A percentile compares a stretch with the other conserved stretches of the same genome.
phyloP scores from a whole-genome alignment of 2,113 vertebrate genomes.

The Nansenia antarctica region DNA sequence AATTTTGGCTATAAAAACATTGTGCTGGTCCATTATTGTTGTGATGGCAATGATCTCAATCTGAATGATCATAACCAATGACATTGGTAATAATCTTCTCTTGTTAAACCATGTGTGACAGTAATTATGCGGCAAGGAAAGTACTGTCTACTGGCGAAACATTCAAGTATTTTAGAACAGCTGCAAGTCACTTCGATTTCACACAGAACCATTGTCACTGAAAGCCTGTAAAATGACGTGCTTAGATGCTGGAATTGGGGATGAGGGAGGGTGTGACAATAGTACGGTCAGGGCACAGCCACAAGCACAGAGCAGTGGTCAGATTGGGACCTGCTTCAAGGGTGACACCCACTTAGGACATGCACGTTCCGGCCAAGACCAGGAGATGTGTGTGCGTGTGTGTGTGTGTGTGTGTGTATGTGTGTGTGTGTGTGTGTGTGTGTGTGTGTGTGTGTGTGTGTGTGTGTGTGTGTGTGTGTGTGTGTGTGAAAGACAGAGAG shows the following conservation, averaged over 20 bases:
- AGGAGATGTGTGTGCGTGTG: slow-evolving; percentile 58
- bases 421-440: not conserved
- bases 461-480: slow-evolving; percentile 39
- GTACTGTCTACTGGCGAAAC: slow-evolving; percentile 36
- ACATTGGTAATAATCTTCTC: slow-evolving; percentile 2
- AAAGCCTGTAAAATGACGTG: slow-evolving; percentile 46
- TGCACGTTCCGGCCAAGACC: not conserved
- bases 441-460: not conserved
- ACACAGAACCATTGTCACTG: slow-evolving; percentile 32
- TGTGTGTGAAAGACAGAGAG: not conserved
- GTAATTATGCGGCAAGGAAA: not conserved
- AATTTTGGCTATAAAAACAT: not conserved
- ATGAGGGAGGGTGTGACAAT: slow-evolving; percentile 27
- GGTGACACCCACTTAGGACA: slow-evolving; percentile 73
- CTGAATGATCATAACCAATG: slow-evolving; percentile 1
- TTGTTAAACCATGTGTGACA: slow-evolving; percentile 26
- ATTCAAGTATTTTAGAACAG: slow-evolving; percentile 40
- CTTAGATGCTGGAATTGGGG: slow-evolving; percentile 46
- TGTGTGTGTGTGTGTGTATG: slow-evolving; percentile 63
- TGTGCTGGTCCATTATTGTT: not conserved
- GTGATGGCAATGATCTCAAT: not conserved
- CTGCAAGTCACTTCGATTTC: slow-evolving; percentile 54
- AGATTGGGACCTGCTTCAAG: slow-evolving; percentile 67
- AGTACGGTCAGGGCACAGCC: slow-evolving; percentile 52
- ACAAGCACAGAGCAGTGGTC: slow-evolving; percentile 61